These are phyloP conservation scores for Crocidura indochinensis DNA, from an alignment of 2,797 vertebrate genomes.

Conservation along the genomic window DNA sequence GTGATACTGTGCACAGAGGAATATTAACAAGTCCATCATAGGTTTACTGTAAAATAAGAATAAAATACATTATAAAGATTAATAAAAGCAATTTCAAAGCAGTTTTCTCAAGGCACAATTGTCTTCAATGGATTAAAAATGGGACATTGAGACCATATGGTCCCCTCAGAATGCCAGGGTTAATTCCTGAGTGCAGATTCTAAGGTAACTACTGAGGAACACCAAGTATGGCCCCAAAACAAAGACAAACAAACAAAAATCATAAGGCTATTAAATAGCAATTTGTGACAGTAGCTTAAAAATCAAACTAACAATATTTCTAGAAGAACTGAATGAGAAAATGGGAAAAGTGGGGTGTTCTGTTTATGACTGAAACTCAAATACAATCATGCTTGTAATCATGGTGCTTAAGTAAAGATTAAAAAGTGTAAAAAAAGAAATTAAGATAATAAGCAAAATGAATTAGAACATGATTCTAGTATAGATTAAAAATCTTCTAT, in stretches of 20 bases:
- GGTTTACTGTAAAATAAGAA: slow-evolving; percentile 93
- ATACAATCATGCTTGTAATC: too few species aligned
- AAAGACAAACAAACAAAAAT: too few species aligned
- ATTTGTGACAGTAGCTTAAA: slow-evolving; percentile 33
- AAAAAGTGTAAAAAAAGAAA: neutral
- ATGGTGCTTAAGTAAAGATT: too few species aligned
- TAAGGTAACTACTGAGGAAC: too few species aligned
- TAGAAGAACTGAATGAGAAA: slow-evolving; percentile 20
- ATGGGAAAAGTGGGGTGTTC: too few species aligned
- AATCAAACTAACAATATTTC: slow-evolving; percentile 8
- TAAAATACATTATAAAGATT: neutral
- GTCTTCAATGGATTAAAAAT: slow-evolving; percentile 18
- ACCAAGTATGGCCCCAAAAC: too few species aligned
- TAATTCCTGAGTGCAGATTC: too few species aligned
- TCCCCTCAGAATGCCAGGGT: too few species aligned
- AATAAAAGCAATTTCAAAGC: neutral
- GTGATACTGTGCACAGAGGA: slow-evolving; percentile 96
- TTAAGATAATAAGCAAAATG: neutral
- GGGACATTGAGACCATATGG: too few species aligned
- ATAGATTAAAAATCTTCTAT: neutral
- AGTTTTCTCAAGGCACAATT: neutral
- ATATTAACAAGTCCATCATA: slow-evolving; percentile 97
- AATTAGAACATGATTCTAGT: neutral
- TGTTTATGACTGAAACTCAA: too few species aligned
- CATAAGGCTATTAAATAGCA: neutral